Evolutionary conservation across 2,888 invertebrate species (phyloP).

Genomic region (Idaea aversata): DNA sequence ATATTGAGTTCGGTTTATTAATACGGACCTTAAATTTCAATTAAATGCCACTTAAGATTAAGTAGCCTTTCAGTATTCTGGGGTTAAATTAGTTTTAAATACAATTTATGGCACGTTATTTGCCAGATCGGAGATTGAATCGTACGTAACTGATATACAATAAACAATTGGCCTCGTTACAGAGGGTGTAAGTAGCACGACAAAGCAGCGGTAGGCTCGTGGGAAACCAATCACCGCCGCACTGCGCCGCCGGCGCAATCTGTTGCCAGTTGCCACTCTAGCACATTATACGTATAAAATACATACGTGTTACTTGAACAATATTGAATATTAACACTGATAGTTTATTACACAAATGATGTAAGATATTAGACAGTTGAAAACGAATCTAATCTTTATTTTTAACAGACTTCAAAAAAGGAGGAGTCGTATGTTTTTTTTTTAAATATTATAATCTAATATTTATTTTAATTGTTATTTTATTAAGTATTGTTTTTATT

Average conservation of each 20-base stretch:
- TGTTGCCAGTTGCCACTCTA: slow-evolving; percentile 29
- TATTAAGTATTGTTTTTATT: too few species aligned
- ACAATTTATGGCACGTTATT: too few species aligned
- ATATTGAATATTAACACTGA: background rate
- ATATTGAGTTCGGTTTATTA: too few species aligned
- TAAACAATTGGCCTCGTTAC: slow-evolving; percentile 4
- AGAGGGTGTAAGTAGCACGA: slow-evolving; percentile 17
- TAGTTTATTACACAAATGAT: background rate
- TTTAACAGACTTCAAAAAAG: too few species aligned
- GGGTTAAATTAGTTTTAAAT: too few species aligned
- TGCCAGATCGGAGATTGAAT: background rate
- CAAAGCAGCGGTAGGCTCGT: slow-evolving; percentile 34
- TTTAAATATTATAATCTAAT: too few species aligned
- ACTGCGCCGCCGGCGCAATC: slow-evolving; percentile 35
- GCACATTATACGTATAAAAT: slow-evolving; percentile 13
- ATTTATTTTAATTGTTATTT: too few species aligned
- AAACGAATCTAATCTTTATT: background rate
- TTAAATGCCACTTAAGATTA: too few species aligned
- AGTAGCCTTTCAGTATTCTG: too few species aligned
- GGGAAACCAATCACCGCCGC: slow-evolving; percentile 46
- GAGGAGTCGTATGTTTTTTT: too few species aligned
- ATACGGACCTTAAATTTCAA: too few species aligned
- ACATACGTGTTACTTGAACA: slow-evolving; percentile 1
- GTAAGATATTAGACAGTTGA: background rate
- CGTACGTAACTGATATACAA: background rate